These are phyloP conservation scores for Pseudonaja textilis DNA, from an alignment of 2,113 vertebrate genomes.

Conservation along the genomic window DNA sequence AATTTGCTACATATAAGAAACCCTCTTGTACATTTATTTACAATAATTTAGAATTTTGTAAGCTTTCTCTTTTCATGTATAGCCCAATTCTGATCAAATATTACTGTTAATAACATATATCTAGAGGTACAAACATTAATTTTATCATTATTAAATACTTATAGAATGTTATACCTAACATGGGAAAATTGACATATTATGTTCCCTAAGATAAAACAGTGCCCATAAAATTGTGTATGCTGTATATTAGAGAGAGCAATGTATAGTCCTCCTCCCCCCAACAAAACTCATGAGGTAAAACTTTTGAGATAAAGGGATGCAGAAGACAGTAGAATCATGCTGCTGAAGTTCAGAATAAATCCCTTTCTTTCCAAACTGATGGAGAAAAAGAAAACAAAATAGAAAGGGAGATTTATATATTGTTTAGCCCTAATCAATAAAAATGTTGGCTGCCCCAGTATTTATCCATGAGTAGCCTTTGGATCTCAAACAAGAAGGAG, in stretches of 20 bases:
- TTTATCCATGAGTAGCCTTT: neutral
- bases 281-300: neutral
- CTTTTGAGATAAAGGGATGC: neutral
- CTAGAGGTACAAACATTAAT: conserved; percentile 42
- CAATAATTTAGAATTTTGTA: conserved; percentile 35
- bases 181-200: neutral
- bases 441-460: neutral
- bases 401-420: neutral
- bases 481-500: neutral
- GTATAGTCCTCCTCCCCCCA: neutral
- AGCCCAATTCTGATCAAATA: conserved; percentile 1
- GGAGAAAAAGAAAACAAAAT: neutral
- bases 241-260: neutral
- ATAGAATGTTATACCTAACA: conserved; percentile 36
- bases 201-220: neutral
- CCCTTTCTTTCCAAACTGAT: neutral
- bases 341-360: neutral
- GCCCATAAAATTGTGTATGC: neutral
- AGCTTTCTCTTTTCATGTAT: conserved; percentile 13
- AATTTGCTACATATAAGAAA: neutral
- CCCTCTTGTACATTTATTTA: conserved; percentile 19
- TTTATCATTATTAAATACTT: conserved; percentile 36
- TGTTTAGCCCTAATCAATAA: neutral
- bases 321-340: neutral
- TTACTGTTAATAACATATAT: conserved; percentile 18